These are phyloP conservation scores for Pseudopodoces humilis DNA, from an alignment of 2,113 vertebrate genomes.

Conservation along the genomic window DNA sequence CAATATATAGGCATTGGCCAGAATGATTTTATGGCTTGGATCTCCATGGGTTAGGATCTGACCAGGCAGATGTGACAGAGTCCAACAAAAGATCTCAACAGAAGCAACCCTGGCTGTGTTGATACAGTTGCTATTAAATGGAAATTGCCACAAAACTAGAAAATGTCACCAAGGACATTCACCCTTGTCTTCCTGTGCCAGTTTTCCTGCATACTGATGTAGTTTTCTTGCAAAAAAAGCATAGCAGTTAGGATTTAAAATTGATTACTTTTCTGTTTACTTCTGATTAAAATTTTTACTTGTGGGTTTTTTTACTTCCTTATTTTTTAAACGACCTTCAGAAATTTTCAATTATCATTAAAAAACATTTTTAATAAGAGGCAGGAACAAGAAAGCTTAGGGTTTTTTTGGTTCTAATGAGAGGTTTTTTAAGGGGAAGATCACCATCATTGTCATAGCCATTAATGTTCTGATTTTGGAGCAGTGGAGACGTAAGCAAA, in stretches of 20 bases:
- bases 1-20: background rate
- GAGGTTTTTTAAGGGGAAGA: background rate
- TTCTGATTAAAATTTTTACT: slow-evolving; percentile 19
- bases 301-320: background rate
- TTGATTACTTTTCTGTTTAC: background rate
- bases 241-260: background rate
- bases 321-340: background rate
- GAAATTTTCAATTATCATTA: background rate
- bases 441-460: background rate
- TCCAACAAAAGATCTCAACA: background rate
- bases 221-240: background rate
- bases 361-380: background rate
- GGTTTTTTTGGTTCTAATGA: background rate
- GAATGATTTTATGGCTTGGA: background rate
- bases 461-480: background rate
- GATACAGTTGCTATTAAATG: background rate
- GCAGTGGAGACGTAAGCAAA: background rate
- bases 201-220: background rate
- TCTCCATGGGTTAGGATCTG: background rate
- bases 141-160: background rate
- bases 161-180: background rate
- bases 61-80: background rate
- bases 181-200: background rate
- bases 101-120: background rate
- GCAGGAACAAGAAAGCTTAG: background rate